These are phyloP conservation scores for Acleris laterana DNA, from an alignment of 2,888 invertebrate species.

Conservation along the genomic window DNA sequence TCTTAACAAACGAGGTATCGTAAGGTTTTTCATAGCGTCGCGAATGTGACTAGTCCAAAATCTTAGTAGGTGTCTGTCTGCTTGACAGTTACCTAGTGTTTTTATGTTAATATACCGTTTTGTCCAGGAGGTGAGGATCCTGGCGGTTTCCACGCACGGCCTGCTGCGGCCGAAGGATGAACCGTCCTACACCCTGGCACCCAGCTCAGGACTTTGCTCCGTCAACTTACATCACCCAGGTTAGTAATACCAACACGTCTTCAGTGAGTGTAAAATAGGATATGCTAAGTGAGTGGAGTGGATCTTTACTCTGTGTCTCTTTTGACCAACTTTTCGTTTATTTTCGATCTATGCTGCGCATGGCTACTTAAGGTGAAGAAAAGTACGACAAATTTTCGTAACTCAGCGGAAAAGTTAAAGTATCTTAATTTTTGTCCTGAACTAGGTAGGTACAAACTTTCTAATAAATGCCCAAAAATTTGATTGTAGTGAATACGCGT, in stretches of 20 bases:
- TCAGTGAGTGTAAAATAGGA: too few species aligned
- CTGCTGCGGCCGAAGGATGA: conserved; percentile 77
- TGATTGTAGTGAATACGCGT: too few species aligned
- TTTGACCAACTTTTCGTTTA: background rate
- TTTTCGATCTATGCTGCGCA: too few species aligned
- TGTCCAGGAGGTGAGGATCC: conserved; percentile 74
- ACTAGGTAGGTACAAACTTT: too few species aligned
- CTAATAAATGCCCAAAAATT: too few species aligned
- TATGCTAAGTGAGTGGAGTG: too few species aligned
- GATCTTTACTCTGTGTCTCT: background rate
- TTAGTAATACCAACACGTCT: conserved; percentile 46
- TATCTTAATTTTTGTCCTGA: too few species aligned
- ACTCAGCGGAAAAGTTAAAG: too few species aligned
- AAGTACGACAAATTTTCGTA: too few species aligned
- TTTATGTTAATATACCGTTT: background rate
- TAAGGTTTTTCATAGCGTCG: too few species aligned
- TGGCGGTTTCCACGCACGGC: conserved; percentile 74
- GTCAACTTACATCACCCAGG: conserved; percentile 68
- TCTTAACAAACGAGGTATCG: too few species aligned
- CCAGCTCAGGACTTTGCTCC: conserved; percentile 63
- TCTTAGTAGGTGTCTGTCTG: background rate
- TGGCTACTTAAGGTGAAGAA: too few species aligned
- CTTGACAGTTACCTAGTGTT: background rate
- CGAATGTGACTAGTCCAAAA: background rate
- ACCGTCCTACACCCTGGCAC: conserved; percentile 66